Evolutionary conservation across 1,140 invertebrate species (phyloP), one percentile per base, ranked within the genome.

Genomic region (Neodiprion lecontei): DNA sequence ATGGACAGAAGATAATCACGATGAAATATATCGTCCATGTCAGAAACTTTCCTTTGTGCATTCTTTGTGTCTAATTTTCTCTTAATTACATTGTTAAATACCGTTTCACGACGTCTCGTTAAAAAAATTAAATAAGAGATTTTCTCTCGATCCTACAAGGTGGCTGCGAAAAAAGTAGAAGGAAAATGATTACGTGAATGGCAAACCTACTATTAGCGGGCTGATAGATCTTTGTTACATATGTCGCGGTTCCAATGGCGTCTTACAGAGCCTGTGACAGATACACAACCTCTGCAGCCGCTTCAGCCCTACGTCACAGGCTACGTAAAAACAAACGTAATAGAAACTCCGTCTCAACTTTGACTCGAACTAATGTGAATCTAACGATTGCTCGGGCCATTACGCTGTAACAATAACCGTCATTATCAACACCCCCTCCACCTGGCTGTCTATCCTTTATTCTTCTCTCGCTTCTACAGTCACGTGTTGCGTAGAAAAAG

Each of bases 301-400:
- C 21, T 47, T 12, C 40, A 48, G n/a, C 53, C 53, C 5, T 61
- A 61, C 53, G n/a, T 61, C 53, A 61, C 11, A 61, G 8, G 53
- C 53, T 61, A 9, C n/a, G n/a, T 61, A 61, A 61, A 61, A 61
- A 9, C 53, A 61, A 61, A 61, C 53, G 53, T 9, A 61, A 61
- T 61, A 61, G 53, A 61, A 69, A 61, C 73, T 69, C 69, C 12
- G 14, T 28, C 70, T 75, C 28, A 71, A 75, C 48, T 72, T 68
- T 49, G 71, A 72, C 21, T 47, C 67, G 66, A 75, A 72, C 74
- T 75, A 75, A 72, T 75, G 70, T 70, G 74, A 72, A 75, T 72
- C 70, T 75, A 75, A 75, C 71, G 74, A 75, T 75, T 75, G 70
- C 47, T 72, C 71, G 71, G 70, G 23, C 47, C 74, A 75, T 75